Conservation (phyloP, 2,113 vertebrate genomes). For the Austrofundulus limnaeus region DNA sequence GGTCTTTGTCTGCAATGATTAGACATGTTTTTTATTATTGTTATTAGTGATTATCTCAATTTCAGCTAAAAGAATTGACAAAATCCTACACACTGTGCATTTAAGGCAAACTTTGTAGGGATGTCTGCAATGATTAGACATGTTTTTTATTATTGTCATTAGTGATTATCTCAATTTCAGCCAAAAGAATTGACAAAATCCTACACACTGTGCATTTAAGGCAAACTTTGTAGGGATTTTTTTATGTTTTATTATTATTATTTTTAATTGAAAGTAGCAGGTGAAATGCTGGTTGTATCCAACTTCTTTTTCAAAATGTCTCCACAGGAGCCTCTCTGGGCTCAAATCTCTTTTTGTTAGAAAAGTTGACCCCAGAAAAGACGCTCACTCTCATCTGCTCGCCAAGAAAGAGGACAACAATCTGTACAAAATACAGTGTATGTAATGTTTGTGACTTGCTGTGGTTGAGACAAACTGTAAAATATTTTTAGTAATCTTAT, state of each 20-base stretch:
- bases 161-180: too few relatives aligned
- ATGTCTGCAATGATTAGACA: too few relatives aligned
- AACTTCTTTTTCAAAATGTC: slow-evolving; percentile 15
- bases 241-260: slow-evolving; percentile 10
- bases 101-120: too few relatives aligned
- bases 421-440: slow-evolving; percentile 97
- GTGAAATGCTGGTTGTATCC: not conserved
- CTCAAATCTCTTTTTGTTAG: slow-evolving; percentile 95
- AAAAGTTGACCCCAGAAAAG: slow-evolving; percentile 96
- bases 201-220: too few relatives aligned
- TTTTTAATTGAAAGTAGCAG: slow-evolving; percentile 1
- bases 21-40: too few relatives aligned
- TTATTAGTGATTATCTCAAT: too few relatives aligned
- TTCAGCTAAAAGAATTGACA: too few relatives aligned
- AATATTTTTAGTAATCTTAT: not conserved
- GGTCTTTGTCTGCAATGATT: too few relatives aligned
- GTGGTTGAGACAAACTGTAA: not conserved
- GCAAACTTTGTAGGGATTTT: too few relatives aligned
- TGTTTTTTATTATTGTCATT: too few relatives aligned
- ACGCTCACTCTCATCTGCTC: slow-evolving; percentile 95
- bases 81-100: too few relatives aligned
- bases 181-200: too few relatives aligned
- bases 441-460: slow-evolving; percentile 50
- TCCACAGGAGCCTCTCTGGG: slow-evolving; percentile 82
- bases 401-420: slow-evolving; percentile 96